A percentile compares a stretch with the other conserved stretches of the same genome.
These are phyloP conservation scores for Vespertilio murinus DNA, from an alignment of 2,797 vertebrate species.

Conservation along the genomic window DNA sequence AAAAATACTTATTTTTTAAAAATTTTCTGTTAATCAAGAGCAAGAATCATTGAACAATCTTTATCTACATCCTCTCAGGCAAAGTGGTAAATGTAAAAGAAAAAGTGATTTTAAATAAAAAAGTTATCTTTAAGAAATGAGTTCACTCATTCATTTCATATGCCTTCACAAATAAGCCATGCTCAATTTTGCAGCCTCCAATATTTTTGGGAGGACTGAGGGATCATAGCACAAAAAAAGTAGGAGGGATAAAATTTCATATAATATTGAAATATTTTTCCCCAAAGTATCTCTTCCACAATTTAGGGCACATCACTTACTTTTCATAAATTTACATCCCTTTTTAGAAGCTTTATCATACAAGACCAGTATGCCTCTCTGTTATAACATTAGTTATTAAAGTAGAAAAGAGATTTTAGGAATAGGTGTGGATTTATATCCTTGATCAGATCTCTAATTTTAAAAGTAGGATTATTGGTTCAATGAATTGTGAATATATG, in stretches of 20 bases:
- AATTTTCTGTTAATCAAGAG: slow-evolving; percentile 29
- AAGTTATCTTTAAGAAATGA: neutral
- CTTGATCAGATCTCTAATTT: neutral
- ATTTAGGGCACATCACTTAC: neutral
- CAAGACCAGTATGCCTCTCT: neutral
- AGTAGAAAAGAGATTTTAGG: neutral
- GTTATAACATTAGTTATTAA: neutral
- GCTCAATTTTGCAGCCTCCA: neutral
- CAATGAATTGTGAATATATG: neutral
- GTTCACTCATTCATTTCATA: neutral
- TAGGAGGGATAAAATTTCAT: neutral
- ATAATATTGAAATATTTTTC: neutral
- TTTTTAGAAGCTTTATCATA: neutral
- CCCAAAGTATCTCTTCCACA: neutral
- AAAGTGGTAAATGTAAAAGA: neutral
- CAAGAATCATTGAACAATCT: slow-evolving; percentile 5
- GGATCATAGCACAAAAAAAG: neutral
- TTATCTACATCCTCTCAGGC: neutral
- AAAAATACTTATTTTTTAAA: neutral
- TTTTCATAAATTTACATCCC: neutral
- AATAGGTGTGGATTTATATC: neutral
- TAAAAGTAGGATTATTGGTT: neutral
- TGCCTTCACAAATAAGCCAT: neutral
- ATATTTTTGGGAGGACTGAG: neutral
- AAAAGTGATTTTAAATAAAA: neutral